phyloP scores from a whole-genome alignment of 2,113 vertebrate genomes.

The Takifugu bimaculatus region DNA sequence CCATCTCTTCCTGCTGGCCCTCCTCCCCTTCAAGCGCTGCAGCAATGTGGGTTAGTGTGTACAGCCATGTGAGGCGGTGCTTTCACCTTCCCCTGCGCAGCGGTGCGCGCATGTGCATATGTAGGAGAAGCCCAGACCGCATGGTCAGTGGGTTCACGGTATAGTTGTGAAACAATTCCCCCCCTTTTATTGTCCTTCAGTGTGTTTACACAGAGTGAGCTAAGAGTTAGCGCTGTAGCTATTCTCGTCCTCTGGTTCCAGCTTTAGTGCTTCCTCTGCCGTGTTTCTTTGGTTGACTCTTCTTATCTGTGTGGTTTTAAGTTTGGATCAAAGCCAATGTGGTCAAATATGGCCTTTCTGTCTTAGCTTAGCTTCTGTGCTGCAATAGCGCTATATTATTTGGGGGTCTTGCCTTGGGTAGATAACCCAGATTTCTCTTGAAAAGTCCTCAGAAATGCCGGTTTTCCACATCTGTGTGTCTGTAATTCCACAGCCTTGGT shows the following conservation, averaged over 20 bases:
- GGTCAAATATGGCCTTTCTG: too few species aligned
- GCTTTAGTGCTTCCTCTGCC: too few species aligned
- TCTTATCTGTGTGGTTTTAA: neutral
- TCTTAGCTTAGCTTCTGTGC: too few species aligned
- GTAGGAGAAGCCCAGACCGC: conserved; percentile 29
- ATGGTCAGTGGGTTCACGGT: conserved; percentile 18
- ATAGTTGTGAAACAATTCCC: conserved; percentile 16
- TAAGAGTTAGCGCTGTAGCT: too few species aligned
- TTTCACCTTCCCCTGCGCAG: conserved; percentile 11
- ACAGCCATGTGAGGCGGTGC: conserved; percentile 31
- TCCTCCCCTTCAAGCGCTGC: conserved; percentile 34
- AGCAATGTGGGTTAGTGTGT: conserved; percentile 47
- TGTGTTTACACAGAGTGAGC: neutral
- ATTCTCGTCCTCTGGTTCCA: too few species aligned
- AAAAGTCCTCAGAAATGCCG: neutral
- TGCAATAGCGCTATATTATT: too few species aligned
- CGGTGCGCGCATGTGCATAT: neutral
- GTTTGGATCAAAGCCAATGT: too few species aligned
- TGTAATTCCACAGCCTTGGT: conserved; percentile 1
- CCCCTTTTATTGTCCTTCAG: neutral
- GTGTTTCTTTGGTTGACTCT: neutral
- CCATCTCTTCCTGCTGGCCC: neutral
- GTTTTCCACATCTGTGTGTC: neutral
- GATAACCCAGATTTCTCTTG: neutral
- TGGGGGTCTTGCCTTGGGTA: too few species aligned